phyloP scores from a whole-genome alignment of 2,888 invertebrate species.

The Epistrophella euchroma region DNA sequence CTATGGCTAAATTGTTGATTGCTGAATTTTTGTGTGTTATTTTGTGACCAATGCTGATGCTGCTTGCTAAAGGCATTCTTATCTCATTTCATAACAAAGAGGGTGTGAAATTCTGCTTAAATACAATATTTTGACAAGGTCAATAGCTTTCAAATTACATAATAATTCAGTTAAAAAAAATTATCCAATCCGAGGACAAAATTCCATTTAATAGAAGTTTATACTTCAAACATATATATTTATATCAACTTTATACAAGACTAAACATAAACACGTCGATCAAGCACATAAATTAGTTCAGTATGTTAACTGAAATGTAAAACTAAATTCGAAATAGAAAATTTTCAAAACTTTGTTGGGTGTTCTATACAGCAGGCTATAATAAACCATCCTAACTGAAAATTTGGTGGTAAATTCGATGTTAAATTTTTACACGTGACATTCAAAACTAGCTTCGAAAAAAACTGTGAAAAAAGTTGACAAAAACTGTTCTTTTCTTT shows the following conservation, averaged over 20 bases:
- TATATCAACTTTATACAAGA: neutral
- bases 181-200: neutral
- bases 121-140: slow-evolving; percentile 9
- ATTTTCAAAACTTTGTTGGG: too few species aligned
- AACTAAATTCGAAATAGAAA: too few species aligned
- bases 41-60: neutral
- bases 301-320: too few species aligned
- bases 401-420: too few species aligned
- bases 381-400: too few species aligned
- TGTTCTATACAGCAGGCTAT: too few species aligned
- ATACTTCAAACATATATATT: neutral
- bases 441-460: too few species aligned
- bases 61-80: slow-evolving; percentile 4
- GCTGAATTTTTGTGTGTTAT: slow-evolving; percentile 47
- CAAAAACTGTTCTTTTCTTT: too few species aligned
- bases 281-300: too few species aligned
- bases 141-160: neutral
- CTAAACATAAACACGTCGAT: too few species aligned
- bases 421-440: too few species aligned
- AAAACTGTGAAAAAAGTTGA: too few species aligned
- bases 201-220: neutral
- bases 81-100: neutral
- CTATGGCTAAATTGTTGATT: slow-evolving; percentile 63
- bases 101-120: neutral
- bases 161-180: neutral